Base-by-base conservation (phyloP, 2,797 vertebrate species). In the Phoxinus dragarum region DNA sequence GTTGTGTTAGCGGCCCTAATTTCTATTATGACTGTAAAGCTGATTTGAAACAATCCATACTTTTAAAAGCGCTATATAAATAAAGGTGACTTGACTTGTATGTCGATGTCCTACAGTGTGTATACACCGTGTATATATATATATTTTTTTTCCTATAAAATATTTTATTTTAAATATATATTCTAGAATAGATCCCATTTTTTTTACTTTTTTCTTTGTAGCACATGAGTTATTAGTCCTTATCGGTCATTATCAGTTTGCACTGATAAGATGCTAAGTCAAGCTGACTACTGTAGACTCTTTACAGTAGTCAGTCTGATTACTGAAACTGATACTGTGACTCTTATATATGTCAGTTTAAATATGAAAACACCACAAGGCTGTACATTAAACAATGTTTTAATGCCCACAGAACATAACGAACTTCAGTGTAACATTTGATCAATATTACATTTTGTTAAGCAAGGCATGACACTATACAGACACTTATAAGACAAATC, bases 351-450 rank as follows among this genome's bases (percentile, higher is more conserved):
- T 59, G 3, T 59, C 68, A 44, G 40, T 61, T 44, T 59, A 76
- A 84, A 27, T 54, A 52, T 54, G 34, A 54, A 54, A 68, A 67
- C 34, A 42, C 11, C 61, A 68, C 38, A 68, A 11, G 14, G 23
- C 19, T 52, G 27, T 78, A 84, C 52, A 79, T 54, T 61, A 71
- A 75, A 74, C 49, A 23, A 84, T 49, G 0, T 82, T 94, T 93
- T 92, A 94, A 91, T 94, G 88, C 67, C 81, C 84, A 88, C 54
- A 86, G 80, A 93, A 89, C 80, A 64, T 69, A 38, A 85, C 72
- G 14, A 79, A 87, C 86, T 89, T 85, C 69, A 80, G 82, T 40
- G 14, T 83, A 68, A 86, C 49, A 71, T 52, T 21, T 52, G 40
- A 38, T 72, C 67, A 84, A 71, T 44, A 71, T 74, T 34, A 23